A percentile compares a stretch with the other conserved stretches of the same genome.
Evolutionary conservation across 2,888 invertebrate genomes (phyloP).

Genomic region (Monochamus alternatus): DNA sequence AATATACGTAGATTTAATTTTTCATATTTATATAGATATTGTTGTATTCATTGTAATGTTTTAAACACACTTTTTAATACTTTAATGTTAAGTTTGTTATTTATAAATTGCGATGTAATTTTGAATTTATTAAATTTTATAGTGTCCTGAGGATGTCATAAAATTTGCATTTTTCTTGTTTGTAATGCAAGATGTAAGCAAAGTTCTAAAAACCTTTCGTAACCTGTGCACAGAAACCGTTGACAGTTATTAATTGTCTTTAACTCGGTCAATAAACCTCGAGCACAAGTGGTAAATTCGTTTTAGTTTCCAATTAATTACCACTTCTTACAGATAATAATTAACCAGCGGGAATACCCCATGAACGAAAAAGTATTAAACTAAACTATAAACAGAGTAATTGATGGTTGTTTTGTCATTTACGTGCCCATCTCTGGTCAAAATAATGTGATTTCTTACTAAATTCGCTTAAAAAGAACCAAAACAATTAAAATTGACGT

Average conservation of each 20-base stretch:
- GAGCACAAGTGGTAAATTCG: conserved; percentile 33
- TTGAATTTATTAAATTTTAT: too few species aligned
- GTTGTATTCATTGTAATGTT: too few species aligned
- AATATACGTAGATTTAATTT: too few species aligned
- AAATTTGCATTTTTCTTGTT: conserved; percentile 4
- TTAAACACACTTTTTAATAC: too few species aligned
- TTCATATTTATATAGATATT: too few species aligned
- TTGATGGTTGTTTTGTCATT: neutral
- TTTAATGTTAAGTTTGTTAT: too few species aligned
- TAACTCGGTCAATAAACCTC: conserved; percentile 25
- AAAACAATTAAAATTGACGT: too few species aligned
- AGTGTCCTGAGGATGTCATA: too few species aligned
- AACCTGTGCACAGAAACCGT: conserved; percentile 4
- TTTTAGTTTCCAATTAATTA: conserved; percentile 41
- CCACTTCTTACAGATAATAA: conserved; percentile 36
- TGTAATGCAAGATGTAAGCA: neutral
- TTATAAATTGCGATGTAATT: too few species aligned
- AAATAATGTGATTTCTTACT: too few species aligned
- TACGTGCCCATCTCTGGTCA: too few species aligned
- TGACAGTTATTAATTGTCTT: conserved; percentile 41
- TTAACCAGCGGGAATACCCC: conserved; percentile 36
- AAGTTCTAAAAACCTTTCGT: conserved; percentile 22
- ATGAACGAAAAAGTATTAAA: conserved; percentile 30
- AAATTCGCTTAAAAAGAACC: too few species aligned
- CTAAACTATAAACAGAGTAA: neutral